Evolutionary conservation across 1,140 invertebrate species (phyloP), one percentile per base, ranked within the genome.

Genomic region (Lepidurus arcticus): DNA sequence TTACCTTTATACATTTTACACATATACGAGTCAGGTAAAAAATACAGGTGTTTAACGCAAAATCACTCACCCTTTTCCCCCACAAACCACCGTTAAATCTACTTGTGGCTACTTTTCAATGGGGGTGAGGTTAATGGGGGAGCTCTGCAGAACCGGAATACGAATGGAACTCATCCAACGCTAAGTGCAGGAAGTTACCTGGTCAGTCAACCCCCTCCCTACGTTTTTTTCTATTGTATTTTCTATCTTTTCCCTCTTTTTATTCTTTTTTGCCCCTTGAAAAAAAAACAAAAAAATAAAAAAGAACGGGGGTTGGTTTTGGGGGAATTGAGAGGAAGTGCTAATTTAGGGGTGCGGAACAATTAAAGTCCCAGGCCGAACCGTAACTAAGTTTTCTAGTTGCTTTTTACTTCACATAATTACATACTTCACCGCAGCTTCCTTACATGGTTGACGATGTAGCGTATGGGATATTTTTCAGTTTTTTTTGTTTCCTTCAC

Each of bases 241-340:
- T 34, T 34, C 53, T 65, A 65, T 21, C 16, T 9, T 65, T 65
- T 10, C 53, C 53, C 9, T 65, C 7, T 65, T 34, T 34, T 34
- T 34, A 34, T 34, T 34, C 34, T 34, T 34, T 34, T 34, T 34
- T 34, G 34, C 34, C 34, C 34, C 34, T 34, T 34, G 34, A 34
- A 34, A 34, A 34, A 34, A 34, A 34, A 34, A 34, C 34, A 34
- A 34, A 34, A 34, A 34, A 34, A 34, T 34, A 34, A 16, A 65
- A 65, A 65, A 65, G 16, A 65, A 16, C 4, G 53, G 53, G 45
- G 53, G 53, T 65, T 65, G 21, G 53, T 13, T 65, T 65, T 65
- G 53, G 53, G 53, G 53, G 53, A 65, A n/a, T n/a, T n/a, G 53
- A 65, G 53, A 65, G 53, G 53, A 65, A n/a, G 53, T 65, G 53